These are phyloP conservation scores for Drosophila willistoni DNA, from an alignment of 1,140 invertebrate genomes.

Conservation along the genomic window DNA sequence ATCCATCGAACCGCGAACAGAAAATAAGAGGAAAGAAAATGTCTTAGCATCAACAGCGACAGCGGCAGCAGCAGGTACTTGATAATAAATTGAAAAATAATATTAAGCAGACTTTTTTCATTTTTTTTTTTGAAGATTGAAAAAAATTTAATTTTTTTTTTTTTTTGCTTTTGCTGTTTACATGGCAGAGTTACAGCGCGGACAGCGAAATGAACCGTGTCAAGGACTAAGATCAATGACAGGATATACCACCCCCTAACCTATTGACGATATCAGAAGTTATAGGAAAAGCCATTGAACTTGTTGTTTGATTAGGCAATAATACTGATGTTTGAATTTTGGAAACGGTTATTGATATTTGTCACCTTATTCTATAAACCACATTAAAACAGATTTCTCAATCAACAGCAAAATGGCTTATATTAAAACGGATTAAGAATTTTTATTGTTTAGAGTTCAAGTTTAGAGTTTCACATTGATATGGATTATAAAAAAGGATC, in stretches of 20 bases:
- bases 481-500: too few species aligned
- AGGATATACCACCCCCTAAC: conserved; percentile 2
- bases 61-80: conserved; percentile 56
- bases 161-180: conserved; percentile 9
- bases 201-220: conserved; percentile 16
- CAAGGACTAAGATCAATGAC: conserved; percentile 18
- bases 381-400: not conserved
- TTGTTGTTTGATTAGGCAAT: conserved; percentile 4
- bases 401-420: not conserved
- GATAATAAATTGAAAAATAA: conserved; percentile 79
- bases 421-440: not conserved
- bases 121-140: conserved; percentile 15
- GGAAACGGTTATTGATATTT: not conserved
- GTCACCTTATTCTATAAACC: too few species aligned
- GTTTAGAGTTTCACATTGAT: too few species aligned
- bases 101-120: conserved; percentile 63
- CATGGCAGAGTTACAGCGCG: conserved; percentile 2
- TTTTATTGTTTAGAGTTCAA: too few species aligned
- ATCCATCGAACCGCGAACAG: conserved; percentile 50
- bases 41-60: conserved; percentile 3
- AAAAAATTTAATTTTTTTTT: not conserved
- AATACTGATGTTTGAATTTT: not conserved
- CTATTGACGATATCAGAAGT: conserved; percentile 1
- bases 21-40: conserved; percentile 14
- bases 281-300: not conserved